A percentile compares a stretch with the other conserved stretches of the same genome.
Evolutionary conservation across 2,113 vertebrate species (phyloP).

Genomic region (Pollachius pollachius): DNA sequence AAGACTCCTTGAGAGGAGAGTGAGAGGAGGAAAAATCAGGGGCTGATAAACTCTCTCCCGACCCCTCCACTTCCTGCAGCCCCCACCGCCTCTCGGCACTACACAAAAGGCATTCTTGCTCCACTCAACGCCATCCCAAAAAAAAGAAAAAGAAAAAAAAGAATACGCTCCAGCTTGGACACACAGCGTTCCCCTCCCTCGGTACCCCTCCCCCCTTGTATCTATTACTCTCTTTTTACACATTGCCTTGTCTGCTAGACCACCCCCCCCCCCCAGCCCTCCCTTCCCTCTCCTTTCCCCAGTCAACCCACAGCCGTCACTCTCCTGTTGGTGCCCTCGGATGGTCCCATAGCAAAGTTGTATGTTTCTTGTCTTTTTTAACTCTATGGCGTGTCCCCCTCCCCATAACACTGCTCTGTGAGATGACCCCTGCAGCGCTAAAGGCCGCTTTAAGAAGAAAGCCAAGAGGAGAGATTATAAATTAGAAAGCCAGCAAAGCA

Average conservation of each 20-base stretch:
- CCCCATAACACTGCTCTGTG: constrained; percentile 66
- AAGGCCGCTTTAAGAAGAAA: constrained; percentile 28
- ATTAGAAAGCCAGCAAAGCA: constrained; percentile 44
- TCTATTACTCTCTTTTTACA: constrained; percentile 47
- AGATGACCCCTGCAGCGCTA: constrained; percentile 80
- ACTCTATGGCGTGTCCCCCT: constrained; percentile 44
- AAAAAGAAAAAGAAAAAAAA: constrained; percentile 10
- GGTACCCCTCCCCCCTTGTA: too few species aligned
- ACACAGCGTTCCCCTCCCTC: too few species aligned
- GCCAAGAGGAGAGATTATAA: constrained; percentile 31
- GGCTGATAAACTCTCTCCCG: constrained; percentile 65
- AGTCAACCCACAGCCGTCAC: constrained; percentile 47
- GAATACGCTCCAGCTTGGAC: constrained; percentile 28
- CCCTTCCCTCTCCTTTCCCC: constrained; percentile 15
- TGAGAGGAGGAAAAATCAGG: constrained; percentile 47
- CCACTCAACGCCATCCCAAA: constrained; percentile 68
- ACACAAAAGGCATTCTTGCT: constrained; percentile 75
- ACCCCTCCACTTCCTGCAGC: constrained; percentile 59
- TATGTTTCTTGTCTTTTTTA: constrained; percentile 36
- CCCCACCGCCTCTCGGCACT: constrained; percentile 69
- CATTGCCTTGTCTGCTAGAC: constrained; percentile 66
- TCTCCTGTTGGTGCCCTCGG: constrained; percentile 57
- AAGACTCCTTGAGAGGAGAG: constrained; percentile 61
- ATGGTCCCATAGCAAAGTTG: constrained; percentile 40
- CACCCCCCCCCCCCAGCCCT: constrained; percentile 44